Conservation (phyloP, 1,140 invertebrate species). For the Bactericera cockerelli region DNA sequence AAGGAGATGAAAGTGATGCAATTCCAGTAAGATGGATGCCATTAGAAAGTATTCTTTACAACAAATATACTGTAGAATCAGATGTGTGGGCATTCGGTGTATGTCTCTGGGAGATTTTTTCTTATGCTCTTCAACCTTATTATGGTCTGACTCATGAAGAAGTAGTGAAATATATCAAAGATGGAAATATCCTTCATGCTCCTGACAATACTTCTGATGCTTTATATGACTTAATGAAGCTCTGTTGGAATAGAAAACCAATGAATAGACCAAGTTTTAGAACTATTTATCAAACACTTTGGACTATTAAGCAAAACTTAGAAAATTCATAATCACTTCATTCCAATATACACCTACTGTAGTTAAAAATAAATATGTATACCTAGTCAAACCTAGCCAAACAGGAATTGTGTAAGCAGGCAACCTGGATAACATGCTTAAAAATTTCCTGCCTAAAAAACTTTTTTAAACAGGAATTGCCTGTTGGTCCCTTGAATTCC, state of each 20-base stretch:
- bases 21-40: constrained; percentile 93
- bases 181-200: constrained; percentile 69
- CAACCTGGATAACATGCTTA: too few species aligned
- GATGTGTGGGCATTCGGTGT: constrained; percentile 92
- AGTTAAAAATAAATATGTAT: too few species aligned
- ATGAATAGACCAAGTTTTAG: constrained; percentile 68
- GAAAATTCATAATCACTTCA: too few species aligned
- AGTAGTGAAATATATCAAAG: constrained; percentile 82
- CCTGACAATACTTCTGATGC: constrained; percentile 80
- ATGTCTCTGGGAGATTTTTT: constrained; percentile 87
- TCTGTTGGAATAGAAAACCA: constrained; percentile 80
- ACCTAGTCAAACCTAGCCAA: too few species aligned
- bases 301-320: constrained; percentile 43
- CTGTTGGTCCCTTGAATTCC: too few species aligned
- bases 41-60: constrained; percentile 82
- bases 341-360: too few species aligned
- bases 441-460: too few species aligned
- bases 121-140: constrained; percentile 83
- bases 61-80: constrained; percentile 83
- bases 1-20: constrained; percentile 82
- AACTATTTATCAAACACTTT: constrained; percentile 48
- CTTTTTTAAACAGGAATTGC: too few species aligned
- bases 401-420: too few species aligned
- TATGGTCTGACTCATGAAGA: constrained; percentile 91
- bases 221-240: constrained; percentile 84